Evolutionary conservation across 2,113 vertebrate genomes (phyloP).

Genomic region (Ranitomeya imitator): DNA sequence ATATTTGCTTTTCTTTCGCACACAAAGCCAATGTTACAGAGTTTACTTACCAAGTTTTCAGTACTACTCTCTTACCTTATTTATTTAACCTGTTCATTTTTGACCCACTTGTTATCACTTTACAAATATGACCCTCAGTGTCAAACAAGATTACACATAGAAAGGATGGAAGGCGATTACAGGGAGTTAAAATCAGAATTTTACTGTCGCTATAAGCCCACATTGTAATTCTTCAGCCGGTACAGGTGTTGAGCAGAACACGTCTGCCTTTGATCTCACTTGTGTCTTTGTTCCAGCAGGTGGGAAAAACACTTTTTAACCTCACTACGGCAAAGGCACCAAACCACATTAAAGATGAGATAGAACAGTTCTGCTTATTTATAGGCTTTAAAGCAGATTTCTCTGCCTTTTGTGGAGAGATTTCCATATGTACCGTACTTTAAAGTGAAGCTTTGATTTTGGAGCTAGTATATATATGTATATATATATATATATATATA

Average conservation of each 20-base stretch:
- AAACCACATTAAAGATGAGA: slow-evolving; percentile 63
- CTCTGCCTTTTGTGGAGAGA: neutral
- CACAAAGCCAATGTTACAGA: neutral
- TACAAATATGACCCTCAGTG: slow-evolving; percentile 19
- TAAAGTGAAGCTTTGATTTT: neutral
- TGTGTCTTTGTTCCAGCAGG: slow-evolving; percentile 68
- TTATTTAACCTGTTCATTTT: slow-evolving; percentile 29
- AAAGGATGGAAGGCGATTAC: slow-evolving; percentile 8
- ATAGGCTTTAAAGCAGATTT: slow-evolving; percentile 24
- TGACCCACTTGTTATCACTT: slow-evolving; percentile 20
- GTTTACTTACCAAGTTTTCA: slow-evolving; percentile 3
- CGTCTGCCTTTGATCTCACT: slow-evolving; percentile 58
- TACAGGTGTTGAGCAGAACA: slow-evolving; percentile 65
- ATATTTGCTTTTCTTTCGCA: slow-evolving; percentile 10
- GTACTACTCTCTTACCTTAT: slow-evolving; percentile 4
- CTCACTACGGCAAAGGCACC: slow-evolving; percentile 62
- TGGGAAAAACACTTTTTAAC: slow-evolving; percentile 63
- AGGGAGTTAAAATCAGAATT: slow-evolving; percentile 18
- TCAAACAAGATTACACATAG: slow-evolving; percentile 36
- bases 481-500: too few relatives aligned
- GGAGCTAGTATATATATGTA: neutral
- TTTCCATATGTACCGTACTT: slow-evolving; percentile 1
- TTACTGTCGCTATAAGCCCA: slow-evolving; percentile 49
- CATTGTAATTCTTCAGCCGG: slow-evolving; percentile 62
- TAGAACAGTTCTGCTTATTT: slow-evolving; percentile 18